Evolutionary conservation across 2,888 invertebrate genomes (phyloP).

Genomic region (Scaptomyza parva): DNA sequence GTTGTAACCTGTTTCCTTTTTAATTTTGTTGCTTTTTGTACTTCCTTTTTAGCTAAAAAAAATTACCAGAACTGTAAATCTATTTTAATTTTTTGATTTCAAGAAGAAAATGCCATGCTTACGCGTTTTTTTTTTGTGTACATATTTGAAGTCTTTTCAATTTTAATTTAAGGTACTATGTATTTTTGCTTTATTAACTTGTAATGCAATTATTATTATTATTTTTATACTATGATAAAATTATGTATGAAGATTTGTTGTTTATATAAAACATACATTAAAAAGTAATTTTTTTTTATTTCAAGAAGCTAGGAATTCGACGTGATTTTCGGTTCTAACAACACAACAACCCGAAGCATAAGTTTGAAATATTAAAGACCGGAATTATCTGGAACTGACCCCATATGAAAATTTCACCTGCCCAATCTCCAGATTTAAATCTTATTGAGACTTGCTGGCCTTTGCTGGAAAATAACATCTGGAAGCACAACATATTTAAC

Average conservation of each 20-base stretch:
- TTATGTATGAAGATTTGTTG: constrained; percentile 69
- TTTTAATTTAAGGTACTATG: constrained; percentile 49
- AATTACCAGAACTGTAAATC: constrained; percentile 29
- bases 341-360: too few species aligned
- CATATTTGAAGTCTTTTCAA: constrained; percentile 43
- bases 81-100: constrained; percentile 29
- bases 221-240: constrained; percentile 58
- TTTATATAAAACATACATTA: constrained; percentile 80
- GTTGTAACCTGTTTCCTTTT: constrained; percentile 11
- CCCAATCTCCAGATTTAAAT: too few species aligned
- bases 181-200: constrained; percentile 77
- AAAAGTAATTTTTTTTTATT: constrained; percentile 75
- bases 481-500: too few species aligned
- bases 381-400: too few species aligned
- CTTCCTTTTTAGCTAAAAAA: too few species aligned
- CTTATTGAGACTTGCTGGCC: too few species aligned
- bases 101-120: constrained; percentile 11
- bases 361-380: too few species aligned
- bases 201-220: constrained; percentile 62
- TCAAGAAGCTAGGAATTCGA: too few species aligned
- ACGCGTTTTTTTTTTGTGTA: constrained; percentile 35
- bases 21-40: constrained; percentile 43
- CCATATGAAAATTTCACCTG: too few species aligned
- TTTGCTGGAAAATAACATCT: too few species aligned
- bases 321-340: too few species aligned